Percentiles rank a stretch among this genome's conserved stretches.
phyloP scores from a whole-genome alignment of 2,113 vertebrate genomes.

The Apodemus speciosus region DNA sequence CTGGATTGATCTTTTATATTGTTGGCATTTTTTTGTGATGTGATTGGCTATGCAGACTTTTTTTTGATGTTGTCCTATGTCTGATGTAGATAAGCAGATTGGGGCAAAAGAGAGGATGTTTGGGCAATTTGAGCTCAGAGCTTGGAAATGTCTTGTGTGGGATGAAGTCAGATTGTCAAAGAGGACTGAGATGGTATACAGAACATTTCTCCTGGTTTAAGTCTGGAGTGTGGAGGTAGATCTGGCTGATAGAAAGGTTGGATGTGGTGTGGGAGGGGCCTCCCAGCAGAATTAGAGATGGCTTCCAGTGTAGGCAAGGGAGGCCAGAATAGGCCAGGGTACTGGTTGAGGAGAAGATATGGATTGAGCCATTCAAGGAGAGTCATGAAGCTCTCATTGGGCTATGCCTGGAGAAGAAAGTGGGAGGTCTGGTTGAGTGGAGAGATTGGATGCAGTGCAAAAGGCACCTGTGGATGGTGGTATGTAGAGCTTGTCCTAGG shows the following conservation, averaged over 20 bases:
- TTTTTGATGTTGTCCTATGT: not conserved
- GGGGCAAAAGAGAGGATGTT: not conserved
- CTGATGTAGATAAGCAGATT: not conserved
- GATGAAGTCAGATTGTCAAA: not conserved
- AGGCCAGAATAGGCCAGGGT: not conserved
- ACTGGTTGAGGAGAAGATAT: not conserved
- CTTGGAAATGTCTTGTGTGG: not conserved
- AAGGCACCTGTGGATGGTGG: not conserved
- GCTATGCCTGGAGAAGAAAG: not conserved
- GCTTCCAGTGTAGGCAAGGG: not conserved
- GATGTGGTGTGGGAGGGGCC: not conserved
- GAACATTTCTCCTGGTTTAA: not conserved
- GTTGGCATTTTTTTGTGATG: not conserved
- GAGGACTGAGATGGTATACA: not conserved
- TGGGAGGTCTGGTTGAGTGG: not conserved
- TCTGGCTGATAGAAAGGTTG: not conserved
- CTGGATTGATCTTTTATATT: not conserved
- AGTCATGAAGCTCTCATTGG: not conserved
- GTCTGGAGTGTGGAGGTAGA: not conserved
- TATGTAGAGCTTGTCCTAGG: not conserved
- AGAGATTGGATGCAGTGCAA: not conserved
- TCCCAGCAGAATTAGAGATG: not conserved
- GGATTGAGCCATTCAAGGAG: not conserved
- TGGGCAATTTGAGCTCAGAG: not conserved
- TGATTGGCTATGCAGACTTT: not conserved